phyloP scores from a whole-genome alignment of 2,113 vertebrate genomes.

The Esox niger region DNA sequence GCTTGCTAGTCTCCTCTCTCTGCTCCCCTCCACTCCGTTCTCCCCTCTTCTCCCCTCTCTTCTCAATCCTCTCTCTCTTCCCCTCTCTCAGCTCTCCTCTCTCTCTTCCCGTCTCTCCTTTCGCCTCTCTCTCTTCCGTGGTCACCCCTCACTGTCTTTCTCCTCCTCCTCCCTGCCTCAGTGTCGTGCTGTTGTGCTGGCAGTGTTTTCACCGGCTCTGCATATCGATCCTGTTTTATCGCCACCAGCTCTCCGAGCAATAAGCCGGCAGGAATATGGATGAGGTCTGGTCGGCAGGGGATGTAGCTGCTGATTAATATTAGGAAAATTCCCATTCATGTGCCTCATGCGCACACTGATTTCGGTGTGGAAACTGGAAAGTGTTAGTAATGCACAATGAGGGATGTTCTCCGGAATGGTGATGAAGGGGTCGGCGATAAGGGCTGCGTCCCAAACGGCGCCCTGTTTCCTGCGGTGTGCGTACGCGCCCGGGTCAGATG shows the following conservation, averaged over 20 bases:
- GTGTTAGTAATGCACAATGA: conserved; percentile 40
- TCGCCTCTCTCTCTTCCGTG: conserved; percentile 27
- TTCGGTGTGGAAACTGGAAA: conserved; percentile 42
- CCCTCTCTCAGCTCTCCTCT: background rate
- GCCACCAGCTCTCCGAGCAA: conserved; percentile 50
- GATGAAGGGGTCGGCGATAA: conserved; percentile 36
- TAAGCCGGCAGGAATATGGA: conserved; percentile 68
- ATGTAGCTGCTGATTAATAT: conserved; percentile 61
- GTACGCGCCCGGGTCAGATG: too few species aligned
- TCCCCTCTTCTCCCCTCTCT: background rate
- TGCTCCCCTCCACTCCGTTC: background rate
- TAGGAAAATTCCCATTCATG: conserved; percentile 61
- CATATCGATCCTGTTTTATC: conserved; percentile 71
- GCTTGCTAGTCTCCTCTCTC: conserved; percentile 43
- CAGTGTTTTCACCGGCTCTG: conserved; percentile 67
- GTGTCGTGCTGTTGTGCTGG: conserved; percentile 58
- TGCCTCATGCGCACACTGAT: conserved; percentile 56
- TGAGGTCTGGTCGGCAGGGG: conserved; percentile 57
- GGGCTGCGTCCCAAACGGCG: too few species aligned
- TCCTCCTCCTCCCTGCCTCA: conserved; percentile 52
- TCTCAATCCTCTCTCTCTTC: background rate
- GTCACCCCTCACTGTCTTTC: too few species aligned
- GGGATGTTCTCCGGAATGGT: conserved; percentile 37
- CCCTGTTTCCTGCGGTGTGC: too few species aligned
- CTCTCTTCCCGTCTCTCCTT: background rate